These are phyloP conservation scores for Pao palembangensis DNA, from an alignment of 2,113 vertebrate genomes.

Conservation along the genomic window DNA sequence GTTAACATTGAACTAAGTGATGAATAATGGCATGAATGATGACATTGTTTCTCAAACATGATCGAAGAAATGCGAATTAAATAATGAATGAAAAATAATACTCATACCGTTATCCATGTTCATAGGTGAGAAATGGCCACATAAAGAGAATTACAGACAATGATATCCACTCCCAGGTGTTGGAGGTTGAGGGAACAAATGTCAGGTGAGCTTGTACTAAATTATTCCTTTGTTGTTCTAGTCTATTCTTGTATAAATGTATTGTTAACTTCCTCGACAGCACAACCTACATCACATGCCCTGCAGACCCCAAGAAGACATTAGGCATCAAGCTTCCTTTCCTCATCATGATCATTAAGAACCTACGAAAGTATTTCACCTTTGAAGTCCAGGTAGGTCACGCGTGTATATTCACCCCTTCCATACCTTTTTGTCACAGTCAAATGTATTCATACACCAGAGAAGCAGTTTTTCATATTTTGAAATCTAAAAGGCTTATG, in stretches of 20 bases:
- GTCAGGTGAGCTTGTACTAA: slow-evolving; percentile 80
- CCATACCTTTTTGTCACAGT: background rate
- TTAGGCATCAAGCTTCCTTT: slow-evolving; percentile 94
- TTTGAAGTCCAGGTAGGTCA: slow-evolving; percentile 93
- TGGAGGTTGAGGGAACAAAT: slow-evolving; percentile 92
- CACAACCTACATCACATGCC: slow-evolving; percentile 95
- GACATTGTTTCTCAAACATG: background rate
- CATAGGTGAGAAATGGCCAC: slow-evolving; percentile 91
- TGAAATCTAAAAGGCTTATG: background rate
- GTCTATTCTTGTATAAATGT: background rate
- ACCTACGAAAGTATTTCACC: slow-evolving; percentile 96
- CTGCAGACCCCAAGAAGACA: slow-evolving; percentile 96
- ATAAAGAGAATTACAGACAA: slow-evolving; percentile 94
- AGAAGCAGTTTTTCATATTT: background rate
- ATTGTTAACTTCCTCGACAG: slow-evolving; percentile 62
- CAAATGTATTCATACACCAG: background rate
- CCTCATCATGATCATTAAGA: slow-evolving; percentile 97
- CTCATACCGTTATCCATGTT: background rate
- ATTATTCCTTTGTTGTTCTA: background rate
- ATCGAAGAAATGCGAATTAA: no score
- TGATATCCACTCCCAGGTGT: slow-evolving; percentile 91
- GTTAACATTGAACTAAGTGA: no score
- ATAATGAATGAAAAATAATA: background rate
- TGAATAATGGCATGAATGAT: no score
- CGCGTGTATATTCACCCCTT: background rate